phyloP scores from a whole-genome alignment of 2,888 invertebrate genomes.

The Pogonocherus hispidulus region DNA sequence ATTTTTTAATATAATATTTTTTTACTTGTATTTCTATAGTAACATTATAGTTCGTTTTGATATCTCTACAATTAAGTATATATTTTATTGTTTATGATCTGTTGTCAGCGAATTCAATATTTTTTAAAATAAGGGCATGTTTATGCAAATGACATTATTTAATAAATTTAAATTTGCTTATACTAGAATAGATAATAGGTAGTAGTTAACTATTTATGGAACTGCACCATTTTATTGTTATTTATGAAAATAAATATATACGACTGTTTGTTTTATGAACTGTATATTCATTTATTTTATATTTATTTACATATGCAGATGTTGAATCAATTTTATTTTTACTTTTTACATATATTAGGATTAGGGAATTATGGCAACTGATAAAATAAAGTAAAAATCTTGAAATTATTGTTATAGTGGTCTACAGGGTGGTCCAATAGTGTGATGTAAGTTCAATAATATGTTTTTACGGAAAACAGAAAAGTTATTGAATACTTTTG shows the following conservation, averaged over 20 bases:
- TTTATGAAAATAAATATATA: slow-evolving; percentile 8
- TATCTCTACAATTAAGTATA: not conserved
- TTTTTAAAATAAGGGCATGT: not conserved
- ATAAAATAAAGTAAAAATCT: no score
- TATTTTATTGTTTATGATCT: not conserved
- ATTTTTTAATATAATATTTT: not conserved
- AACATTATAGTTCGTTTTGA: not conserved
- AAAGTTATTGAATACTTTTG: no score
- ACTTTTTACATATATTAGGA: no score
- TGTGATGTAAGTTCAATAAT: no score
- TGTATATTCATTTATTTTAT: no score
- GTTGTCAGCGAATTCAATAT: no score
- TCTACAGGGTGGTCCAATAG: no score
- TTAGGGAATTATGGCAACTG: no score
- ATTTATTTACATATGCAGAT: no score
- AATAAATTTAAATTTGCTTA: not conserved
- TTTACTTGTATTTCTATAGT: not conserved
- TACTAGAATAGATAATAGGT: not conserved
- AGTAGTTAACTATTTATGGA: not conserved
- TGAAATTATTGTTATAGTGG: no score
- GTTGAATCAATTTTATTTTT: no score
- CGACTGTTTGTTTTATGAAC: not conserved
- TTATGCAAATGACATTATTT: not conserved
- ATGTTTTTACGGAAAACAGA: no score
- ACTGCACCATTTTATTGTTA: slow-evolving; percentile 3